phyloP scores from a whole-genome alignment of 2,888 invertebrate genomes.

The Sminthurides aquaticus region DNA sequence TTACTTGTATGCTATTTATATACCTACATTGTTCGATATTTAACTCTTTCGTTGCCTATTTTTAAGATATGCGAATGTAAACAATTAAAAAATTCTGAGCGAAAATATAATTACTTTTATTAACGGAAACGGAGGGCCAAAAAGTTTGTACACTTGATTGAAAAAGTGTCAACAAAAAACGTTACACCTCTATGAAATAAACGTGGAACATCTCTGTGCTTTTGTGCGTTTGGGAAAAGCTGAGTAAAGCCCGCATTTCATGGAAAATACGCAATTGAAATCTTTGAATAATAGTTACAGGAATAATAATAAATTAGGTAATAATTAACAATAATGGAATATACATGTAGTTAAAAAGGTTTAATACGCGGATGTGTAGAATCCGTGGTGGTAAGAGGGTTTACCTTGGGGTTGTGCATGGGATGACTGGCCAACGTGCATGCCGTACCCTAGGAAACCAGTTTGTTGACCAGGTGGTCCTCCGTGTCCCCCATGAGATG shows the following conservation, averaged over 20 bases:
- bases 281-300: background rate
- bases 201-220: no score
- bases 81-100: no score
- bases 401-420: constrained; percentile 3
- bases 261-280: background rate
- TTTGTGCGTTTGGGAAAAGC: background rate
- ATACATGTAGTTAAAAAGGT: constrained; percentile 1
- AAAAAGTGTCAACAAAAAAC: background rate
- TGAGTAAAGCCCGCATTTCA: background rate
- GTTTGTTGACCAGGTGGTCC: constrained; percentile 15
- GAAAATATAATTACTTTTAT: no score
- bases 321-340: background rate
- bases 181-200: background rate
- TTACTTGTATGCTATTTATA: no score
- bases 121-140: background rate
- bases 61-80: no score
- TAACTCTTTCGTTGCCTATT: no score
- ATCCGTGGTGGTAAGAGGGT: constrained; percentile 21
- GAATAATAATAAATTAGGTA: constrained; percentile 8
- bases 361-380: constrained; percentile 17
- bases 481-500: constrained; percentile 13
- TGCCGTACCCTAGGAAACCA: constrained; percentile 18
- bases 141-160: background rate
- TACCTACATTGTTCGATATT: no score
- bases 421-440: background rate